Percentiles rank a stretch among this genome's conserved stretches.
These are phyloP conservation scores for Siderastrea radians DNA, from an alignment of 92 coral and sea anemone species.

Conservation along the genomic window DNA sequence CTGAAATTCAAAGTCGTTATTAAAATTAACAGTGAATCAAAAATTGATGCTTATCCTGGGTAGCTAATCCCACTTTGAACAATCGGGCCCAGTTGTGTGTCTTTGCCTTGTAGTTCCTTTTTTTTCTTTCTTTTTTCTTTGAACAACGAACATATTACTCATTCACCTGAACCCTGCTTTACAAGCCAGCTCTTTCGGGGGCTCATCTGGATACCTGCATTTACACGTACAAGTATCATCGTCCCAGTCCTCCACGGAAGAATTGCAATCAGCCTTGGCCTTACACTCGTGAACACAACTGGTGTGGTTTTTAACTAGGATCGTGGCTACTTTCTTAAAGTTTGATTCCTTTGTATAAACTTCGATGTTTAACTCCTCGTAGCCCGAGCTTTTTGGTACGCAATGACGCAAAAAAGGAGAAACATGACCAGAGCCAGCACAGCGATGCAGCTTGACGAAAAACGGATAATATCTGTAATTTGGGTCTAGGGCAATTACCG, in stretches of 20 bases:
- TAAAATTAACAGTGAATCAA: too few relatives aligned
- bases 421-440: slow-evolving; percentile 65
- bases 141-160: neutral
- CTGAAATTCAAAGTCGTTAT: too few relatives aligned
- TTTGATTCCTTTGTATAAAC: slow-evolving; percentile 5
- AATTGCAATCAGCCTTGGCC: slow-evolving; percentile 60
- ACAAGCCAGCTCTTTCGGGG: slow-evolving; percentile 50
- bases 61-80: too few relatives aligned
- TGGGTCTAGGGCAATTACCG: slow-evolving; percentile 71
- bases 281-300: slow-evolving; percentile 68
- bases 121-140: neutral
- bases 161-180: slow-evolving; percentile 35
- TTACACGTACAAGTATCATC: slow-evolving; percentile 48
- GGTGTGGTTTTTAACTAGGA: slow-evolving; percentile 73
- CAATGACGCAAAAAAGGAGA: slow-evolving; percentile 68
- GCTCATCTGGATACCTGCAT: slow-evolving; percentile 54
- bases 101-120: too few relatives aligned
- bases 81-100: too few relatives aligned
- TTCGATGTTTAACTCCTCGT: slow-evolving; percentile 33
- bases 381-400: slow-evolving; percentile 35
- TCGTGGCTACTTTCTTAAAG: neutral
- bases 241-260: slow-evolving; percentile 54
- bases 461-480: slow-evolving; percentile 71
- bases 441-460: slow-evolving; percentile 82
- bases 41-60: too few relatives aligned